phyloP scores from a whole-genome alignment of 2,888 invertebrate species.

The Chromoteleia sp. region DNA sequence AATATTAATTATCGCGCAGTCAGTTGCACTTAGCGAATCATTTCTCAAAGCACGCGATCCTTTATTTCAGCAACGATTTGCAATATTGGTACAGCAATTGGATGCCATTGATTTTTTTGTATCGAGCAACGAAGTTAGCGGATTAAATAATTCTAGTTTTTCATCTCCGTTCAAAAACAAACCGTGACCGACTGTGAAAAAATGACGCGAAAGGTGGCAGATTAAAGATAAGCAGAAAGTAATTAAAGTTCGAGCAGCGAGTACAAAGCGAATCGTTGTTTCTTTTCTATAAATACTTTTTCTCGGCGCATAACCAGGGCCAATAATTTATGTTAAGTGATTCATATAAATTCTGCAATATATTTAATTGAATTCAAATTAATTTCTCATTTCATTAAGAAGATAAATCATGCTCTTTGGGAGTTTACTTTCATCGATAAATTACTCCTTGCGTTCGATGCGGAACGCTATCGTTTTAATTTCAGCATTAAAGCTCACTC shows the following conservation, averaged over 20 bases:
- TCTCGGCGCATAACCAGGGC: neutral
- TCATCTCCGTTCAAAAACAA: neutral
- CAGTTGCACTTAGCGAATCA: neutral
- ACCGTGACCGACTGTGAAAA: slow-evolving; percentile 1
- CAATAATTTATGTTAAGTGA: slow-evolving; percentile 23
- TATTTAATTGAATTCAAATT: slow-evolving; percentile 17
- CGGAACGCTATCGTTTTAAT: slow-evolving; percentile 3
- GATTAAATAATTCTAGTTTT: neutral
- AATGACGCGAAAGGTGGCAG: slow-evolving; percentile 1
- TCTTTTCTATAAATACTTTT: slow-evolving; percentile 22
- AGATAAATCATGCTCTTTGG: slow-evolving; percentile 3
- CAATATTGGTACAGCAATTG: neutral
- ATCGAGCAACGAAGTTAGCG: neutral
- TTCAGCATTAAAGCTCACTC: neutral
- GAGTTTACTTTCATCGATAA: neutral
- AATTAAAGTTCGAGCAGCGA: neutral
- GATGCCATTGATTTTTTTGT: neutral
- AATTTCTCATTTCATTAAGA: slow-evolving; percentile 18
- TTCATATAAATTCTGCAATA: slow-evolving; percentile 12
- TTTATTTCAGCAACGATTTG: neutral
- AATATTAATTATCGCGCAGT: slow-evolving; percentile 5
- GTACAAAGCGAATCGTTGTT: neutral
- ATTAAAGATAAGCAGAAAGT: slow-evolving; percentile 35
- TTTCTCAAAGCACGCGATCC: neutral
- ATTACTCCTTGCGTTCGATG: neutral